These are phyloP conservation scores for Ecliptopera silaceata DNA, from an alignment of 2,888 invertebrate genomes.

Conservation along the genomic window DNA sequence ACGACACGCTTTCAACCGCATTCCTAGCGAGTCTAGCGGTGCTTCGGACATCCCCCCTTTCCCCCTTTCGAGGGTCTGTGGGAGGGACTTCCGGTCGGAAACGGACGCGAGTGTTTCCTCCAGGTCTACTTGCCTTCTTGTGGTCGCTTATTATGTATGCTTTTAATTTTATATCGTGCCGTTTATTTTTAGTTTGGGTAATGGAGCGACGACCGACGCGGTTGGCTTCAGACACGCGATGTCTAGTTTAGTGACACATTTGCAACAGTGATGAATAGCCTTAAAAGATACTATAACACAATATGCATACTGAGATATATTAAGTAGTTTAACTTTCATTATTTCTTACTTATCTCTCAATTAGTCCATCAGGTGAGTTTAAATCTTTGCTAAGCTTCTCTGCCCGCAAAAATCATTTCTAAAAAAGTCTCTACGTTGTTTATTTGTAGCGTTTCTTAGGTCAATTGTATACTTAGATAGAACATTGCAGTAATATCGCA, in stretches of 20 bases:
- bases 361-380: no score
- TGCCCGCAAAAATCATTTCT: no score
- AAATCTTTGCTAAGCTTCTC: no score
- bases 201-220: conserved; percentile 9
- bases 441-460: no score
- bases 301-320: no score
- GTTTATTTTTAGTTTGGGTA: conserved; percentile 30
- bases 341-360: no score
- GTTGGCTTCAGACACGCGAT: not conserved
- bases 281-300: no score
- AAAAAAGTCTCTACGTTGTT: no score
- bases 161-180: conserved; percentile 33
- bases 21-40: conserved; percentile 17
- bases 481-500: not conserved
- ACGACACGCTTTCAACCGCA: conserved; percentile 17
- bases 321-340: no score
- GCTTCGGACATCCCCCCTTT: conserved; percentile 13
- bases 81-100: conserved; percentile 46
- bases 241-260: not conserved
- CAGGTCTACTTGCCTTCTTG: conserved; percentile 39
- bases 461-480: not conserved
- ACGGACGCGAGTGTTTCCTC: conserved; percentile 48
- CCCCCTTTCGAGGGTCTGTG: not conserved
- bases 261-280: not conserved
- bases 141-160: conserved; percentile 38